phyloP scores from a whole-genome alignment of 2,888 invertebrate genomes.

The Bombyx huttoni region DNA sequence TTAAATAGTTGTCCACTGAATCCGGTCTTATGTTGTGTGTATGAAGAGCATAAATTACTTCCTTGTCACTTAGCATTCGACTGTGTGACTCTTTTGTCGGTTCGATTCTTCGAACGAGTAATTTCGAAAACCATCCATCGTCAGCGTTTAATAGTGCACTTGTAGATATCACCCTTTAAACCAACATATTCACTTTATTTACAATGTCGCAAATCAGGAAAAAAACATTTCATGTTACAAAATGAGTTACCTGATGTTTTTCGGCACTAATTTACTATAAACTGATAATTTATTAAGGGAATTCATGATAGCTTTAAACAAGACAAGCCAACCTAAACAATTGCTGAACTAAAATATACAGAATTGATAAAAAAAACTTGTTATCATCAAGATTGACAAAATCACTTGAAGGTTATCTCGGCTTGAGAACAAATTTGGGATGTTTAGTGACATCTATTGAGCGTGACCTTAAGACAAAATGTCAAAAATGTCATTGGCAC shows the following conservation, averaged over 20 bases:
- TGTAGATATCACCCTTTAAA: constrained; percentile 53
- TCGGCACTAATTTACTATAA: constrained; percentile 41
- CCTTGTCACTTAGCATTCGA: constrained; percentile 96
- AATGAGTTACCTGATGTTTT: constrained; percentile 46
- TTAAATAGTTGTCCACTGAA: constrained; percentile 86
- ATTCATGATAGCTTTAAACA: constrained; percentile 39
- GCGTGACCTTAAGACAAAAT: constrained; percentile 21
- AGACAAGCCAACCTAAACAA: constrained; percentile 12
- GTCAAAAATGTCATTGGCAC: neutral
- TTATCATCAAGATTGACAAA: constrained; percentile 63
- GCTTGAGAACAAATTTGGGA: constrained; percentile 38
- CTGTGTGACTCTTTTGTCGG: constrained; percentile 97
- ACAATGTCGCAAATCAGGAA: constrained; percentile 22
- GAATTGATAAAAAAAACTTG: constrained; percentile 27
- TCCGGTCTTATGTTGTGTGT: constrained; percentile 96
- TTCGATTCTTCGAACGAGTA: constrained; percentile 91
- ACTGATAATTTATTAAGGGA: constrained; percentile 45
- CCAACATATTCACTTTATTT: constrained; percentile 9
- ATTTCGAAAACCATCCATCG: constrained; percentile 91
- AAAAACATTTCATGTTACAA: neutral
- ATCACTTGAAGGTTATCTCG: constrained; percentile 69
- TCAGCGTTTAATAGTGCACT: constrained; percentile 48
- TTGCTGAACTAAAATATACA: constrained; percentile 21
- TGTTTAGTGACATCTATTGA: constrained; percentile 41
- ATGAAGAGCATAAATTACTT: constrained; percentile 94